A percentile compares a stretch with the other conserved stretches of the same genome.
Evolutionary conservation across 2,113 vertebrate genomes (phyloP).

Genomic region (Epinephelus moara): DNA sequence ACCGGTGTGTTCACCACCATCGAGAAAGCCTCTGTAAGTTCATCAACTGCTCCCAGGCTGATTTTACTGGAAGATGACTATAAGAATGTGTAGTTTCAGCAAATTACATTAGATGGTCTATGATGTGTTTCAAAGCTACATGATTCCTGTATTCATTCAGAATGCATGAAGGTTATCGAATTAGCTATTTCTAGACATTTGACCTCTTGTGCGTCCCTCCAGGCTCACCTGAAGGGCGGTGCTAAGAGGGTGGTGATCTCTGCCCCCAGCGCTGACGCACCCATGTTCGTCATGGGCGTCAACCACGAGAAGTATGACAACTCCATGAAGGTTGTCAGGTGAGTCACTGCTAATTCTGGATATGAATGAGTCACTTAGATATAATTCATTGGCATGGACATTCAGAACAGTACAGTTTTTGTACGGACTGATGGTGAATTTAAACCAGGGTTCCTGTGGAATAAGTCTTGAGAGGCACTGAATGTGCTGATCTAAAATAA

Average conservation of each 20-base stretch:
- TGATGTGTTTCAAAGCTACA: neutral
- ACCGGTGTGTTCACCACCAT: conserved; percentile 95
- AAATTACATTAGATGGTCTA: neutral
- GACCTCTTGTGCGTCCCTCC: neutral
- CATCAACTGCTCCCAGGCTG: neutral
- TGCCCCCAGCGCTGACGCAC: conserved; percentile 94
- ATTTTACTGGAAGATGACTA: neutral
- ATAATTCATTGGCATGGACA: too few species aligned
- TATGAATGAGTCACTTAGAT: neutral
- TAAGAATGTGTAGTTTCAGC: neutral
- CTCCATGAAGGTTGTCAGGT: conserved; percentile 93
- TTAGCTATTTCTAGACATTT: neutral
- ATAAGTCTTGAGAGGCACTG: too few species aligned
- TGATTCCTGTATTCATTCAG: neutral
- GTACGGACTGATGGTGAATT: too few species aligned
- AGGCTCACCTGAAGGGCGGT: conserved; percentile 94
- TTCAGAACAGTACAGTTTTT: too few species aligned
- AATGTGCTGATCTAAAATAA: too few species aligned
- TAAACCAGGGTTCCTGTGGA: too few species aligned
- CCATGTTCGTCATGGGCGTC: conserved; percentile 97
- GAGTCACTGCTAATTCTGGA: conserved; percentile 8
- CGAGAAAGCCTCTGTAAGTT: conserved; percentile 91
- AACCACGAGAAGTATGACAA: conserved; percentile 95
- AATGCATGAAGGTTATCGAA: neutral
- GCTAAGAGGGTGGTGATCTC: conserved; percentile 96